These are phyloP conservation scores for Volucella inanis DNA, from an alignment of 2,888 invertebrate genomes.

Conservation along the genomic window DNA sequence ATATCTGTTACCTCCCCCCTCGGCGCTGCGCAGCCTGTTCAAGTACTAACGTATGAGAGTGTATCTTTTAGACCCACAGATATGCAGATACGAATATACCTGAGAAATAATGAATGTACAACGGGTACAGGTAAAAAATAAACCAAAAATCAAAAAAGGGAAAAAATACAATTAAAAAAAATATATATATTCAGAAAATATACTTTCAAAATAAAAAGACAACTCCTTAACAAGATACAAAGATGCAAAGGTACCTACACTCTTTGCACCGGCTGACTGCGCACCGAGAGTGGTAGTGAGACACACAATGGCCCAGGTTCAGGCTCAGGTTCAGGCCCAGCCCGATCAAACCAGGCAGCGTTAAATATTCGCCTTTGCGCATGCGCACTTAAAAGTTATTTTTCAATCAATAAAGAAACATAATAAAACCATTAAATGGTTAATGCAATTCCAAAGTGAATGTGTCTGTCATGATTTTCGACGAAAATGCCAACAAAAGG, in stretches of 20 bases:
- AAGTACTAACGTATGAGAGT: not conserved
- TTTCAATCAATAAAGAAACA: conserved; percentile 75
- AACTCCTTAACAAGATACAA: conserved; percentile 66
- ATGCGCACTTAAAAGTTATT: conserved; percentile 74
- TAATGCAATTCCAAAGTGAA: conserved; percentile 77
- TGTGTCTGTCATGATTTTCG: conserved; percentile 75
- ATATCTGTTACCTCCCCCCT: conserved; percentile 57
- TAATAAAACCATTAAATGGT: conserved; percentile 77
- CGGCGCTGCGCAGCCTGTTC: not conserved
- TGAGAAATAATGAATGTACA: conserved; percentile 61
- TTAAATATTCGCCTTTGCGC: conserved; percentile 72
- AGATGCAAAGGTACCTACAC: conserved; percentile 45
- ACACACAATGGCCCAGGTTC: conserved; percentile 47
- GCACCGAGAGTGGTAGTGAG: conserved; percentile 17
- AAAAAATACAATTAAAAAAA: not conserved
- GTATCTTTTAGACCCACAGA: conserved; percentile 3
- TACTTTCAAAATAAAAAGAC: conserved; percentile 27
- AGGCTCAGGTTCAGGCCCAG: too few relatives aligned
- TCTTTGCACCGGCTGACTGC: conserved; percentile 32
- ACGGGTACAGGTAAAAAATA: conserved; percentile 35
- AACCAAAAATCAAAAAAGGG: not conserved
- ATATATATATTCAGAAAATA: too few relatives aligned
- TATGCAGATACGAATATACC: conserved; percentile 61
- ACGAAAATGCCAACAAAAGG: conserved; percentile 71
- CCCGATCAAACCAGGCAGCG: conserved; percentile 21